phyloP scores from a whole-genome alignment of 1,140 invertebrate genomes.

The Phymastichus coffea region DNA sequence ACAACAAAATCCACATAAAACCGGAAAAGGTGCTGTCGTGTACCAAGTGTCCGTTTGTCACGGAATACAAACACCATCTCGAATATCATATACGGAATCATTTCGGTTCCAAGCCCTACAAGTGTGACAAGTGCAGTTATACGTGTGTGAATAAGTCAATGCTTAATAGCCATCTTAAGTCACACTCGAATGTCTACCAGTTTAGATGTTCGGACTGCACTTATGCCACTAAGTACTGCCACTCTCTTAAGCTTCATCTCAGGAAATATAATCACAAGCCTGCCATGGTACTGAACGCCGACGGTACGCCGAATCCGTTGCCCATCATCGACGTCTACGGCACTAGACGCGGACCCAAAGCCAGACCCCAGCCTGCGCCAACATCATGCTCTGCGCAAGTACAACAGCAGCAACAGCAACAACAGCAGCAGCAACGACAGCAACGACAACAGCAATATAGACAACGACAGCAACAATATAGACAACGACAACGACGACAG shows the following conservation, averaged over 20 bases:
- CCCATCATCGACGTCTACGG: constrained; percentile 90
- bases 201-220: constrained; percentile 92
- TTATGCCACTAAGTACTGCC: constrained; percentile 99
- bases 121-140: constrained; percentile 89
- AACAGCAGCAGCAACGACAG: background rate
- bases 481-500: background rate
- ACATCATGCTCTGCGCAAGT: constrained; percentile 4
- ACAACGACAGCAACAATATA: background rate
- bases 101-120: constrained; percentile 93
- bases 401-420: background rate
- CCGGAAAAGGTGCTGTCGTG: constrained; percentile 90
- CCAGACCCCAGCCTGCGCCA: constrained; percentile 52
- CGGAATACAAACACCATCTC: constrained; percentile 98
- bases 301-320: constrained; percentile 82
- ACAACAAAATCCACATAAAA: constrained; percentile 88
- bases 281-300: constrained; percentile 81
- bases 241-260: constrained; percentile 94
- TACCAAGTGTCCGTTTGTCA: constrained; percentile 93
- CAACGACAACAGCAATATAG: background rate
- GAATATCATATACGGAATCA: constrained; percentile 98
- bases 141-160: constrained; percentile 99
- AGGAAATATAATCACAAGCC: constrained; percentile 89
- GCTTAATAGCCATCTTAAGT: constrained; percentile 98
- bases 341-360: constrained; percentile 74
- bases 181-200: constrained; percentile 95